phyloP scores from a whole-genome alignment of 2,113 vertebrate species.

The Pteronura brasiliensis region DNA sequence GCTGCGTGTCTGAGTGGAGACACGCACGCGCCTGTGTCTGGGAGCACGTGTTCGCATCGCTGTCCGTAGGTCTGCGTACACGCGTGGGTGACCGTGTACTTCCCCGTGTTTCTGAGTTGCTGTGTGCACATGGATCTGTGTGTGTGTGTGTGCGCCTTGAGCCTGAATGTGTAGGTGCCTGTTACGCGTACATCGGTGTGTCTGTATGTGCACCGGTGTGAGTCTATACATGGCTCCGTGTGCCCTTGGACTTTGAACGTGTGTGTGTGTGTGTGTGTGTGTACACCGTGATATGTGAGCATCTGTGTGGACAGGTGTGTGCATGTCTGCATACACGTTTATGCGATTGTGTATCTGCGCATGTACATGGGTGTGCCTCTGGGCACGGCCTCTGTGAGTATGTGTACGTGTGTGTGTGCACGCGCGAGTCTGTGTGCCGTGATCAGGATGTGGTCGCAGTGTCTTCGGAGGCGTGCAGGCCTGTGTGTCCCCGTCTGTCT shows the following conservation, averaged over 20 bases:
- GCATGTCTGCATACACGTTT: neutral
- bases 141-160: too few species aligned
- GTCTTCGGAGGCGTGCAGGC: neutral
- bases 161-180: too few species aligned
- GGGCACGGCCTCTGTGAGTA: neutral
- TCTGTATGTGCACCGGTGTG: neutral
- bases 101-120: neutral
- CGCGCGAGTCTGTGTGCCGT: neutral
- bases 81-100: neutral
- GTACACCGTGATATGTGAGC: neutral
- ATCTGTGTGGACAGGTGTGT: too few species aligned
- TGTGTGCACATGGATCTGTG: neutral
- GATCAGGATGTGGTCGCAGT: neutral
- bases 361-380: neutral
- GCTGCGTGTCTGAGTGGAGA: neutral
- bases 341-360: neutral
- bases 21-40: rapidly evolving
- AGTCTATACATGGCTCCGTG: neutral
- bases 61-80: neutral
- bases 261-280: neutral
- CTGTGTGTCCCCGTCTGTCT: too few species aligned
- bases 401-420: too few species aligned
- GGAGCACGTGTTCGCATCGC: rapidly evolving
- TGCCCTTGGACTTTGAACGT: neutral
- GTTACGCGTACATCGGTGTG: too few species aligned